These are phyloP conservation scores for Nasonia oneida DNA, from an alignment of 2,888 invertebrate genomes.

Conservation along the genomic window DNA sequence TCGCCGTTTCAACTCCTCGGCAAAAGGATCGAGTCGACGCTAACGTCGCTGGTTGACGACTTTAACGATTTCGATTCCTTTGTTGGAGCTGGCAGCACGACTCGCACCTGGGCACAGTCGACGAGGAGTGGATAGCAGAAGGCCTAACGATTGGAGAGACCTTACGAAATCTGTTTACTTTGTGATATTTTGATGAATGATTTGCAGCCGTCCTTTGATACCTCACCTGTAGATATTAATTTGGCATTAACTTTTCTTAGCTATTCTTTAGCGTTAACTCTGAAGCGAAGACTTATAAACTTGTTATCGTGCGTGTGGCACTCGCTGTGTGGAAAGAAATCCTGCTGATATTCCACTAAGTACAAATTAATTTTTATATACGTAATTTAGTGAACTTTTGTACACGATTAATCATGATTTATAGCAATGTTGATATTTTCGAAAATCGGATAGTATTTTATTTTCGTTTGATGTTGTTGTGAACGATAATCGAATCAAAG, in stretches of 20 bases:
- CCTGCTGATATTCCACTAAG: constrained; percentile 41
- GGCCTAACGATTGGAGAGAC: background rate
- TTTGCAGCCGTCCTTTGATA: constrained; percentile 51
- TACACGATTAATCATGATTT: constrained; percentile 9
- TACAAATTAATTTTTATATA: constrained; percentile 53
- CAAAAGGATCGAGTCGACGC: constrained; percentile 57
- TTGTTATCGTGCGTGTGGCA: background rate
- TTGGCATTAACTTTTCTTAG: constrained; percentile 27
- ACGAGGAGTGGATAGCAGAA: constrained; percentile 33
- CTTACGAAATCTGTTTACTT: constrained; percentile 14
- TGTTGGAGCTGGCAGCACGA: constrained; percentile 63
- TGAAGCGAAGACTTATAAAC: constrained; percentile 8
- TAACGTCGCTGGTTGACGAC: constrained; percentile 54
- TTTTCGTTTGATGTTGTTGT: background rate
- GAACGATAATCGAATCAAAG: background rate
- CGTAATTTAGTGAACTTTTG: background rate
- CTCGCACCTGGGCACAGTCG: constrained; percentile 60
- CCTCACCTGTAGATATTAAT: constrained; percentile 36
- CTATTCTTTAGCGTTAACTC: constrained; percentile 12
- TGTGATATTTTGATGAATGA: constrained; percentile 59
- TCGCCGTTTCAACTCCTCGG: constrained; percentile 74
- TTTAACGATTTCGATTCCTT: constrained; percentile 72
- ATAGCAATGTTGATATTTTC: background rate
- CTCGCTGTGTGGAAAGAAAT: constrained; percentile 28
- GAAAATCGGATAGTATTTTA: background rate